Percentiles rank a stretch among this genome's conserved stretches.
phyloP scores from a whole-genome alignment of 2,888 invertebrate species.

The Disparrhopalites patrizii region DNA sequence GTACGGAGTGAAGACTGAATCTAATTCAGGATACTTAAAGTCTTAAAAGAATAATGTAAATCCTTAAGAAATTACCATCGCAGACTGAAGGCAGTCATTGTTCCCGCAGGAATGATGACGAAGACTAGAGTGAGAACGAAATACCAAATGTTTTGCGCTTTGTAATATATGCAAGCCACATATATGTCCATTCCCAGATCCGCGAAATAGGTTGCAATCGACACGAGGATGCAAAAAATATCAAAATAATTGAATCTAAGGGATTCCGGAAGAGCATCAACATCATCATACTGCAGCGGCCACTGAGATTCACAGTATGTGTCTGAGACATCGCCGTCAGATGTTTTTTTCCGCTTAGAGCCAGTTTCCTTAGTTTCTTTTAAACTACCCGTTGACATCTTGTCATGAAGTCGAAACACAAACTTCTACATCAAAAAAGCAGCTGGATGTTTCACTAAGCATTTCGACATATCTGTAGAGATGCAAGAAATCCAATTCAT shows the following conservation, averaged over 20 bases:
- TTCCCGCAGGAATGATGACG: conserved; percentile 47
- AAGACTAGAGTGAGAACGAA: conserved; percentile 47
- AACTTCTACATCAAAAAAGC: background rate
- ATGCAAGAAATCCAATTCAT: too few species aligned
- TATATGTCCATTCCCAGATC: conserved; percentile 47
- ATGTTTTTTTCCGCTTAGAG: conserved; percentile 41
- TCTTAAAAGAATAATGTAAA: background rate
- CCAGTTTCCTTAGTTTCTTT: conserved; percentile 35
- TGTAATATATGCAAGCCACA: conserved; percentile 45
- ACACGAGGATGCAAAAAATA: conserved; percentile 42
- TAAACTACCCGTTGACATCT: conserved; percentile 39
- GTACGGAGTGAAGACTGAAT: too few species aligned
- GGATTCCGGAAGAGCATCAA: conserved; percentile 43
- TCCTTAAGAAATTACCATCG: conserved; percentile 39
- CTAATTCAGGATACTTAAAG: too few species aligned
- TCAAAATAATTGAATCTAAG: conserved; percentile 46
- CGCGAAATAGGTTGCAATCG: conserved; percentile 41
- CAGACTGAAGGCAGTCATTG: conserved; percentile 48
- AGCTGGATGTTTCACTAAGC: background rate
- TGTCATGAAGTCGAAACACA: background rate
- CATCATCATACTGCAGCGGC: conserved; percentile 43
- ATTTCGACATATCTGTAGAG: too few species aligned
- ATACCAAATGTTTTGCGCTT: conserved; percentile 35
- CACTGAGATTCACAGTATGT: conserved; percentile 42
- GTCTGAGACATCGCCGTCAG: conserved; percentile 41